Conservation (phyloP, 1,140 invertebrate genomes). For the Drosophila parabipectinata region DNA sequence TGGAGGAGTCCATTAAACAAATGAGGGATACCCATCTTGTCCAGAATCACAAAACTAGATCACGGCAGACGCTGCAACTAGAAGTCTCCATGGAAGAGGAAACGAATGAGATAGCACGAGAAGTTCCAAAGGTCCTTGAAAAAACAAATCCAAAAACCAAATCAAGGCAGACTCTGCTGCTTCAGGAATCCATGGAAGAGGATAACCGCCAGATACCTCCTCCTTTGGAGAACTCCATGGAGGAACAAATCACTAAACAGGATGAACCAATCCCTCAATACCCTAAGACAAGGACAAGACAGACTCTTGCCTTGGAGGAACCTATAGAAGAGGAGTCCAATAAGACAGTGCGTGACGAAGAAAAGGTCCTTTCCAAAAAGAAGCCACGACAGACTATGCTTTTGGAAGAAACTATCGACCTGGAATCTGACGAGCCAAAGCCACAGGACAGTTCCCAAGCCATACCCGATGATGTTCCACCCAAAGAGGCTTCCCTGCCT, state of each 20-base stretch:
- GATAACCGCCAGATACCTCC: background rate
- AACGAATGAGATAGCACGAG: background rate
- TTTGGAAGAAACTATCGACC: background rate
- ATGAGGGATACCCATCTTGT: background rate
- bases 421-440: background rate
- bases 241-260: background rate
- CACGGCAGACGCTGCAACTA: background rate
- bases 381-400: background rate
- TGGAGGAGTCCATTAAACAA: background rate
- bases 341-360: background rate
- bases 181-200: slow-evolving; percentile 6
- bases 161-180: background rate
- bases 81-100: background rate
- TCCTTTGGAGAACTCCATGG: background rate
- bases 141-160: background rate
- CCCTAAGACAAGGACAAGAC: background rate
- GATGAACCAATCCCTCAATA: background rate
- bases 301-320: background rate
- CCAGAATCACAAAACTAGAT: background rate
- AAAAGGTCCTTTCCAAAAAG: background rate
- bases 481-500: background rate
- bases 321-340: slow-evolving; percentile 8
- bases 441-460: background rate
- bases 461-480: background rate
- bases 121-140: background rate